Base-by-base conservation (phyloP, 2,113 vertebrate genomes). In the Salvelinus namaycush region DNA sequence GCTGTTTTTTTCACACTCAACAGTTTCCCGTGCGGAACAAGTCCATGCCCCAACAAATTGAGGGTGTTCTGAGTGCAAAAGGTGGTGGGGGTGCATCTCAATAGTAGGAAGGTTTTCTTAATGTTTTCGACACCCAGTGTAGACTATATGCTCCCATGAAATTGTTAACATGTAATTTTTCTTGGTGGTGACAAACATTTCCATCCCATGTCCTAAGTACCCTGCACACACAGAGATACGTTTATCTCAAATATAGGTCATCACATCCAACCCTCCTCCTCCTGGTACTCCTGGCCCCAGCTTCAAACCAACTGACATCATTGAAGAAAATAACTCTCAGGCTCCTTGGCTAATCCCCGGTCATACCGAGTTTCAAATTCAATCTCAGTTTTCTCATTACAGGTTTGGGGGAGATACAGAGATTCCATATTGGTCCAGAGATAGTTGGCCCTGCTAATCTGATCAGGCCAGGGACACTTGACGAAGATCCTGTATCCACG, bases 281-380 rank as follows among this genome's bases (percentile, higher is more conserved):
- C 74, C 39, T 44, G 39, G 39, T 44, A 44, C 67, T 80, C 76
- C 83, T 44, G 39, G 39, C 78, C 79, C 64, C 76, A 81, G 84
- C 88, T 89, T 85, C 82, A 89, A 90, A 90, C 86, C 86, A 76
- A 83, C 88, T 87, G 39, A 44, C 39, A 44, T 44, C 39, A 44
- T 44, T 87, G 87, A 88, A 85, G 84, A 85, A 87, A 86, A 87
- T 79, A 87, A 86, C 80, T 91, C 82, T 86, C 27, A 31, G 84
- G 85, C 76, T 86, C 81, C 85, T 83, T 81, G 51, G 77, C 76
- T 91, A 93, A 93, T 92, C 92, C 89, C 79, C 76, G 79, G 88
- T 92, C 90, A 92, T 82, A 89, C 87, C 75, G 84, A 91, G 90
- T 93, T 92, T 91, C 84, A 89, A 92, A 93, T 92, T 92, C 90